These are phyloP conservation scores for Azorinus chamasolen DNA, from an alignment of 2,888 invertebrate species.

Conservation along the genomic window DNA sequence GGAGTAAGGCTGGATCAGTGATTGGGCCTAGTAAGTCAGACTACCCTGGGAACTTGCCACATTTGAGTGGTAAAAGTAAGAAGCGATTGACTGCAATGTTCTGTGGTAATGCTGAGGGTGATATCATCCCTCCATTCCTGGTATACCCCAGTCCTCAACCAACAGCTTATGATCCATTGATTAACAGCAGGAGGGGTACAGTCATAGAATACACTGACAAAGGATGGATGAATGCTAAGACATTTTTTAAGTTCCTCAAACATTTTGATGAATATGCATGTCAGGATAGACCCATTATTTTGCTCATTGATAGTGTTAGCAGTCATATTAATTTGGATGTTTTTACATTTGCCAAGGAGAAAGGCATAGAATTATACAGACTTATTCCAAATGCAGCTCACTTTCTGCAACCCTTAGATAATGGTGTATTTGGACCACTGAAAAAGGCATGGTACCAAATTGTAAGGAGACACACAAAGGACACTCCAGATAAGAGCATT, in stretches of 20 bases:
- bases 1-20: conserved; percentile 36
- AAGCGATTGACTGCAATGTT: conserved; percentile 50
- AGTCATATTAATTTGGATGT: conserved; percentile 33
- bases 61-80: conserved; percentile 47
- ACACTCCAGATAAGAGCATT: conserved; percentile 29
- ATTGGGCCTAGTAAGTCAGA: conserved; percentile 28
- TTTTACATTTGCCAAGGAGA: conserved; percentile 24
- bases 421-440: conserved; percentile 46
- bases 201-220: conserved; percentile 44
- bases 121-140: conserved; percentile 43
- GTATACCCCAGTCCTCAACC: conserved; percentile 42
- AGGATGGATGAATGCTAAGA: conserved; percentile 49
- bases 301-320: conserved; percentile 42
- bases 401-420: conserved; percentile 53
- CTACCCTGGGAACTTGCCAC: conserved; percentile 27
- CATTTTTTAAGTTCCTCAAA: conserved; percentile 28
- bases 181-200: conserved; percentile 30
- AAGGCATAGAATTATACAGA: conserved; percentile 48
- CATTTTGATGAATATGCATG: conserved; percentile 37
- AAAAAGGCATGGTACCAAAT: conserved; percentile 41
- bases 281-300: conserved; percentile 30
- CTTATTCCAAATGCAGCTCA: conserved; percentile 46
- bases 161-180: conserved; percentile 37
- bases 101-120: conserved; percentile 50
- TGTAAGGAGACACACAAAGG: conserved; percentile 23